Evolutionary conservation across 2,797 vertebrate genomes (phyloP), one percentile per base, ranked within the genome.

Genomic region (Acipenser ruthenus): DNA sequence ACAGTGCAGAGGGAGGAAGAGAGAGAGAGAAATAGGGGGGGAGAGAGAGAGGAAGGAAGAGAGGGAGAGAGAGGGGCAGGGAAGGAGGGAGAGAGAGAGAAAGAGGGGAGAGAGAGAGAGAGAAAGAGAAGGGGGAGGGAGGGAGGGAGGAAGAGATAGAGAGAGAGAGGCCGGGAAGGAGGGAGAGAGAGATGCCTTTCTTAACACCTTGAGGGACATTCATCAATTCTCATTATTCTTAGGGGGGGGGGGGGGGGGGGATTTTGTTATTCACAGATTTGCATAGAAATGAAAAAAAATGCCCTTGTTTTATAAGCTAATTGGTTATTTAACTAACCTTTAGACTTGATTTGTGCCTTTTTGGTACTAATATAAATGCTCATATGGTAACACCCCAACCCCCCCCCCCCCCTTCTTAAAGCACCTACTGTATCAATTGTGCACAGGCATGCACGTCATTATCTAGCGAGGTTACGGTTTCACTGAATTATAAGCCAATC

Each of bases 41-140:
- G 55, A 56, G 55, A n/a, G 55, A 49, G 62, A 75, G 76, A 60
- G 61, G 71, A 72, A 74, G 73, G 64, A 65, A 48, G 51, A 69
- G 68, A 74, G 77, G n/a, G 49, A 65, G 49, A 11, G 52, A 48
- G 65, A 49, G 11, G 62, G 63, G 67, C 55, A 76, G 56, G 72
- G 10, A 65, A 48, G 51, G 68, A 74, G 77, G n/a, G 49, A 65
- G 49, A 11, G 52, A 48, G 65, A 49, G 11, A 64, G 65, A 81
- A 84, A 83, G 84, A 67, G 69, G 75, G 53, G 53, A 65, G 66
- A 77, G 68, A 49, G 62, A 75, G 76, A 60, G 59, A 63, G 55
- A 70, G 49, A 10, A 1, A n/a, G n/a, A n/a, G n/a, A n/a, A n/a
- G n/a, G 55, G 6, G 6, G 55, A 56, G 55, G 7, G 55, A n/a